Evolutionary conservation across 2,888 invertebrate species (phyloP), one percentile per base, ranked within the genome.

Genomic region (Invenusta paracnida): DNA sequence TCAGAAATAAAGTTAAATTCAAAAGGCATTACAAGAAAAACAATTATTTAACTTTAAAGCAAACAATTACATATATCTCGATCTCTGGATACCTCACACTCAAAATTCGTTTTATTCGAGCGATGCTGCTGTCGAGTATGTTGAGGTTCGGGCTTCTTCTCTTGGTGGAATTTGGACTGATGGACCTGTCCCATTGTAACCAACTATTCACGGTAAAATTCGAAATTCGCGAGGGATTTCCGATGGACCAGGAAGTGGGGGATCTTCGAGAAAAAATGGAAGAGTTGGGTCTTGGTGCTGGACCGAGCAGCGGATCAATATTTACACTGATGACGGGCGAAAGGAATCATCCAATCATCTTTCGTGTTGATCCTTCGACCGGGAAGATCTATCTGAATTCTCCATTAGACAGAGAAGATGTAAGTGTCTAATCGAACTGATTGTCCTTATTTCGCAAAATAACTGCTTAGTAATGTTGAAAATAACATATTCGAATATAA

Each of bases 311-410:
- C 23, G 73, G 73, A 73, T 73, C 73, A 73, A 73, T 73, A 73
- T 73, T 73, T 23, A 73, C 73, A 13, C 27, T 73, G 73, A 73
- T 73, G 73, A 73, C 73, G 11, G 23, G 73, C 73, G 73, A 73
- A 25, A 73, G 5, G 73, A 73, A 23, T 23, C 73, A 73, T 73
- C 73, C 73, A 2, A 73, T 25, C 27, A 25, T 73, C 11, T 73
- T 73, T 73, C 73, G 73, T 2, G 23, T 73, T 23, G 23, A 73
- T 73, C 23, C 73, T 5, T 73, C 27, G 2, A 73, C 11, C 27
- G 73, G 73, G 2, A 73, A 23, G 23, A 25, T 73, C 25, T 73
- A 73, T 25, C 73, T 73, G 11, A 73, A 73, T 73, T 73, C 73
- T 2, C 73, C 73, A 23, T 73, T 73, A 25, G 73, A 73, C 27